Evolutionary conservation across 2,113 vertebrate genomes (phyloP), one percentile per base, ranked within the genome.

Genomic region (Nymphicus hollandicus): DNA sequence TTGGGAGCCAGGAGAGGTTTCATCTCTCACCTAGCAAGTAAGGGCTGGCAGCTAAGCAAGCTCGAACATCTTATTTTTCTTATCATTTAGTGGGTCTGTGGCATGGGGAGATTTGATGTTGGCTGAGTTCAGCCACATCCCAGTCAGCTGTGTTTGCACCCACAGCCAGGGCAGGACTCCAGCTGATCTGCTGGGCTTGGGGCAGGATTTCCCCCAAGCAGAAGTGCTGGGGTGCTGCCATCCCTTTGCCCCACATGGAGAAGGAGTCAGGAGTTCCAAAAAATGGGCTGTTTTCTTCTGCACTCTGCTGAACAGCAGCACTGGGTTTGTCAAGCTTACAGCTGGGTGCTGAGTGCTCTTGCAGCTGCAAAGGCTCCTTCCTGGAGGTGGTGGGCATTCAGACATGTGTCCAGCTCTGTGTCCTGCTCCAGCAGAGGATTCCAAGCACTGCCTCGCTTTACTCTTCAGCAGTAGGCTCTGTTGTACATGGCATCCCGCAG

Each of bases 401-500:
- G 31, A 35, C 27, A 27, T 0, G 0, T 49, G 49, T 86, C 37
- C 55, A 84, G 31, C 53, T 12, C 31, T 17, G 4, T 61, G 41
- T 64, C n/a, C n/a, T 61, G 43, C 53, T 86, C n/a, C 61, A 74
- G 8, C 31, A 78, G 53, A 58, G 43, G 60, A 56, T 81, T 73
- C 64, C 0, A 1, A 46, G 35, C 24, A 7, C 63, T 91, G 50
- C 43, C 16, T 94, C 0, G 0, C 78, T 70, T 89, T 73, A 17
- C 25, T 11, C 35, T 81, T 87, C 70, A 81, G 28, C 35, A 44
- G 24, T 10, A 73, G 81, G n/a, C 60, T 84, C 12, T 63, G 5
- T n/a, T 70, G 9, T 65, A 24, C 1, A 0, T 80, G 35, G 15
- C 43, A 27, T 77, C 22, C 25, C 47, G 16, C 17, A 44, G 20